Evolutionary conservation across 2,888 invertebrate species (phyloP), one percentile per base, ranked within the genome.

Genomic region (Epistrophe eligans): DNA sequence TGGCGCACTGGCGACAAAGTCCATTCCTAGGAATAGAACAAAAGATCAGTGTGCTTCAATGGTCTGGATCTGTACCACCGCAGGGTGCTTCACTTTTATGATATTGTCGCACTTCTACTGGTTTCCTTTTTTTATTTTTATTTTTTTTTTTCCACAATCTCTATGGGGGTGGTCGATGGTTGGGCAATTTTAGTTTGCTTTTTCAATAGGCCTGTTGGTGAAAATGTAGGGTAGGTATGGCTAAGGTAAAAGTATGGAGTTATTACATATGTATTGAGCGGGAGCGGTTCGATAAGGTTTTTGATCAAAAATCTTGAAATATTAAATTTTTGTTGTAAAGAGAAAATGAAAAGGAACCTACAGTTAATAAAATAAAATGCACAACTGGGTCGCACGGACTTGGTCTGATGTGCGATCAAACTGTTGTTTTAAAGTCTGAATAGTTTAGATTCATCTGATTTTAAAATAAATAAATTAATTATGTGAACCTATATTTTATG

Each of bases 11-110:
- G 67, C 66, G 81, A 74, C 82, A 58, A 82, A 82, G 81, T 79
- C 82, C 85, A 73, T 74, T 83, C 70, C 82, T 77, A 62, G 66
- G 52, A 62, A 66, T 64, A 82, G 77, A 85, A 85, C 77, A 85
- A 81, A 82, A 77, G 85, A 84, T 77, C 64, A 77, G 57, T 43
- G 52, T 67, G 64, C 70, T 67, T 79, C 87, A 87, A 83, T 79
- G 48, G 79, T 79, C 82, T 79, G 82, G 74, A 79, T 73, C 79
- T 55, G 74, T 74, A 45, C 71, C 50, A 66, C 71, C 84, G 67
- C 58, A 67, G 76, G 79, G 72, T 83, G 67, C 76, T 83, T 87
- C 67, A 83, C 38, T 87, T 83, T 83, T 87, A 76, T 83, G 83
- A 79, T 79, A 83, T 76, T 79, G 79, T 83, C 79, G 73, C 74